Conservation (phyloP, 2,113 vertebrate species). For the Orcinus orca region DNA sequence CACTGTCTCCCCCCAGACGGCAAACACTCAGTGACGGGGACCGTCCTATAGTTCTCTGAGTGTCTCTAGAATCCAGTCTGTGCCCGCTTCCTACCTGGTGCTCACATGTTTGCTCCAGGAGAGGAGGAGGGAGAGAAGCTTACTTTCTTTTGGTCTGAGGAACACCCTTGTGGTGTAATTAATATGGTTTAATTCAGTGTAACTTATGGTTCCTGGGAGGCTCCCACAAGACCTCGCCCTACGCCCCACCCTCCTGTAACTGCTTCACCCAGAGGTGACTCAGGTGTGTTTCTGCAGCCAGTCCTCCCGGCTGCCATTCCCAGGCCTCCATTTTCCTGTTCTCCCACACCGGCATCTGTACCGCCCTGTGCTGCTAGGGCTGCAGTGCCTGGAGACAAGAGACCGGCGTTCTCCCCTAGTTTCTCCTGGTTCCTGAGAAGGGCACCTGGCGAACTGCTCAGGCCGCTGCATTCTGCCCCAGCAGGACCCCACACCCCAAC, state of each 20-base stretch:
- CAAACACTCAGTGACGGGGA: background rate
- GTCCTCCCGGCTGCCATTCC: background rate
- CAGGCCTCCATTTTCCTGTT: background rate
- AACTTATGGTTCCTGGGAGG: background rate
- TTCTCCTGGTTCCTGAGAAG: background rate
- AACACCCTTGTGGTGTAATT: background rate
- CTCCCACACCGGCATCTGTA: background rate
- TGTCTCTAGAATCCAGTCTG: background rate
- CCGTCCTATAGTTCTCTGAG: background rate
- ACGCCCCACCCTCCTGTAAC: background rate
- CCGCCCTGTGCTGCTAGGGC: background rate
- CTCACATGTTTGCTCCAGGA: background rate
- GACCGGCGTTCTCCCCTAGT: fast-evolving
- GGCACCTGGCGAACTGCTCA: too few species aligned
- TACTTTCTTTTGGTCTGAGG: background rate
- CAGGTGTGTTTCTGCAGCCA: background rate
- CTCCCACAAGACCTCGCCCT: background rate
- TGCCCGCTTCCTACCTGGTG: background rate
- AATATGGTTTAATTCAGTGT: background rate
- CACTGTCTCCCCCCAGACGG: background rate
- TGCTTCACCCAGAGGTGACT: background rate
- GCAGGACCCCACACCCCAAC: background rate
- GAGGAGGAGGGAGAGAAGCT: background rate
- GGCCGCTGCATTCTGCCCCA: background rate
- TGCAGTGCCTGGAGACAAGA: background rate